Conservation (phyloP, 2,113 vertebrate genomes). For the Caretta caretta region DNA sequence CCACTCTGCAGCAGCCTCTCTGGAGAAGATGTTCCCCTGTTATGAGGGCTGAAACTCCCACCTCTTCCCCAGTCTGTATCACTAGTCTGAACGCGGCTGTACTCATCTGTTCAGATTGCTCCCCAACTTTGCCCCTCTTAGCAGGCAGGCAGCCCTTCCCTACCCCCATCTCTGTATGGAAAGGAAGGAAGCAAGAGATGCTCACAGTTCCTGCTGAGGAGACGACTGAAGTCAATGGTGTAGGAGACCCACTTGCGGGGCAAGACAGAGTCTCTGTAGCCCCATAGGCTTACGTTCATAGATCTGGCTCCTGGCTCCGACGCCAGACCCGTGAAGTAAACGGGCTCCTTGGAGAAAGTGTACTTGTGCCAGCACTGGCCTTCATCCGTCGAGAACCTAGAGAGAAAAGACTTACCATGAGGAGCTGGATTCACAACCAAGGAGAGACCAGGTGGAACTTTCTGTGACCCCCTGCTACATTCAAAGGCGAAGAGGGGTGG, state of each 20-base stretch:
- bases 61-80: not conserved
- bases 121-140: not conserved
- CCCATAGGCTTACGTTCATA: constrained; percentile 95
- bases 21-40: not conserved
- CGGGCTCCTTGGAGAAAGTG: constrained; percentile 83
- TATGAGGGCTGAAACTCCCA: not conserved
- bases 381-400: constrained; percentile 94
- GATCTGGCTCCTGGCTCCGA: constrained; percentile 92
- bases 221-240: constrained; percentile 91
- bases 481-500: not conserved
- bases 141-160: not conserved
- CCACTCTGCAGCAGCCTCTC: not conserved
- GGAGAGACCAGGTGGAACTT: not conserved
- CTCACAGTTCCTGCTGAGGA: constrained; percentile 91
- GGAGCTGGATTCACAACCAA: not conserved
- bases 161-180: not conserved
- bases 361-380: constrained; percentile 93
- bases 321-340: constrained; percentile 92
- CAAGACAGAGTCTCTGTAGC: constrained; percentile 84
- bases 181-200: constrained; percentile 7
- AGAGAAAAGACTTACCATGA: not conserved
- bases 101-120: not conserved
- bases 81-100: accelerated
- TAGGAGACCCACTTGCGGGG: constrained; percentile 89
- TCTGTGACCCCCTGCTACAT: not conserved